Evolutionary conservation across 1,140 invertebrate genomes (phyloP), one percentile per base, ranked within the genome.

Genomic region (Cherax destructor): DNA sequence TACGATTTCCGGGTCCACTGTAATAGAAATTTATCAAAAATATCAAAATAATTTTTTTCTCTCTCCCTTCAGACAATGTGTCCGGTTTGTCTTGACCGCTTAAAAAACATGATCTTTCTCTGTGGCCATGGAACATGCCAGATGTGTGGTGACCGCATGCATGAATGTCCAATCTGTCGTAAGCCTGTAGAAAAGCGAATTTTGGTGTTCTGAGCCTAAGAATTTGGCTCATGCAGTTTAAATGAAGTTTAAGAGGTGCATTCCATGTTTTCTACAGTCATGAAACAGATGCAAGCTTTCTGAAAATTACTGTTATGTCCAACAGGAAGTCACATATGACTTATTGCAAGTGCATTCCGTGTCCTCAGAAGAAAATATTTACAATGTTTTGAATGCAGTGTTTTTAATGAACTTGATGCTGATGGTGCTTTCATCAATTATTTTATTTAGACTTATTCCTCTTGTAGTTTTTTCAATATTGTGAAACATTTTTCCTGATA

Each of bases 61-160:
- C 5, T 74, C n/a, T 21, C 5, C 59, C 92, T 85, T 4, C 95
- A 99, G 98, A 99, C 98, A 2, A 99, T 99, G 97, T 99, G 99
- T 94, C 99, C 99, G 5, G 98, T 99, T 78, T 99, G 99, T 95
- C 96, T 99, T 95, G 99, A 99, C 95, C 96, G 98, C 47, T 95
- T 99, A 93, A 99, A 99, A 95, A 99, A 99, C 95, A 99, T 99
- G 98, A 99, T 99, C 93, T 99, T 99, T 95, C 96, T 99, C 6
- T 99, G 99, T 95, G 99, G 99, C 11, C 99, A 99, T 95, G 98
- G 98, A 83, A 98, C 98, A 50, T 99, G 99, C 94, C 98, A 99
- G 95, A 98, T 99, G 97, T 99, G 99, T 95, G 98, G 99, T 18
- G 98, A 99, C 95, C 96, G 98, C 92, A 99, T 99, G 96, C 97